Conservation (phyloP, 2,888 invertebrate genomes). For the Aspidiotus rigidus region DNA sequence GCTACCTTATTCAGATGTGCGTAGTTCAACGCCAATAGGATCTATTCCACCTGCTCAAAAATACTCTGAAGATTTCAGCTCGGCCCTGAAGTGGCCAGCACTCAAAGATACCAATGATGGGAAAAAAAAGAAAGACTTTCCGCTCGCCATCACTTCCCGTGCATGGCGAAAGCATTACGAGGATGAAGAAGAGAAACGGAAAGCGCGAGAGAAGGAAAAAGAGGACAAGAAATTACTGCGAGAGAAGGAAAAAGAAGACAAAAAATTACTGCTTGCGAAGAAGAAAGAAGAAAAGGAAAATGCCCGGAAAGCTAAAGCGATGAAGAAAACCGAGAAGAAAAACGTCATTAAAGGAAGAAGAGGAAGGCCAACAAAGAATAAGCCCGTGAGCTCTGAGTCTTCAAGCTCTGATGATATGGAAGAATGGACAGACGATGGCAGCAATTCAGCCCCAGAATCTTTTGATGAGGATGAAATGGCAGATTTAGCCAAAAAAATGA, state of each 20-base stretch:
- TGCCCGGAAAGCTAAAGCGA: not conserved
- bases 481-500: too few relatives aligned
- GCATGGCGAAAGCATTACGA: not conserved
- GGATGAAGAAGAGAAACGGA: not conserved
- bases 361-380: not conserved
- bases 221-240: too few relatives aligned
- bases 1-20: not conserved
- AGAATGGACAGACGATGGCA: too few relatives aligned
- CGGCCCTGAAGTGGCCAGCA: not conserved
- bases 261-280: not conserved
- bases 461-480: too few relatives aligned
- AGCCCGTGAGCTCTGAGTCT: not conserved
- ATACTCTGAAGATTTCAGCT: not conserved
- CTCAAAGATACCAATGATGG: not conserved
- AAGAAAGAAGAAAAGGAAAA: not conserved
- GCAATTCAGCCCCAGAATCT: too few relatives aligned
- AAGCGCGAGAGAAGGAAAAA: not conserved
- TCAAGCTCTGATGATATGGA: not conserved
- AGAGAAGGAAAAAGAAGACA: not conserved
- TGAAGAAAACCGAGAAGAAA: not conserved
- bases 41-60: not conserved
- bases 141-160: not conserved
- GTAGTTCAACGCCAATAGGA: not conserved
- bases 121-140: not conserved
- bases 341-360: not conserved